A percentile compares a stretch with the other conserved stretches of the same genome.
phyloP scores from a whole-genome alignment of 1,140 invertebrate genomes.

The Aphelinus atriplicis region DNA sequence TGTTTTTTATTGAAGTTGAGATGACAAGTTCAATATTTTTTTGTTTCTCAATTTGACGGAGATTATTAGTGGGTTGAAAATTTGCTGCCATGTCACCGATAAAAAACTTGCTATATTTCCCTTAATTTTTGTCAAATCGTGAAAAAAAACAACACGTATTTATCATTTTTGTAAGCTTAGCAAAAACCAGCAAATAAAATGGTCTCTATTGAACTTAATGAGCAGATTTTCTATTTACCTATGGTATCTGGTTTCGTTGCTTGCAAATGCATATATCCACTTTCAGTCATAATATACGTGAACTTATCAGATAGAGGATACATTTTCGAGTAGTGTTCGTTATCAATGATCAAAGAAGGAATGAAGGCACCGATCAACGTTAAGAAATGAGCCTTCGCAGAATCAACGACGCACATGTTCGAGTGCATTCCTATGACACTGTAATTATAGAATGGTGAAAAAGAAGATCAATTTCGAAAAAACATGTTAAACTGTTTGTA shows the following conservation, averaged over 20 bases:
- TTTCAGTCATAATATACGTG: constrained; percentile 70
- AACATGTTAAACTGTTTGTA: no score
- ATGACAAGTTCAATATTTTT: background rate
- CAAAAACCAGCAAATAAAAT: no score
- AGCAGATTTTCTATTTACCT: constrained; percentile 73
- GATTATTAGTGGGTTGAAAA: no score
- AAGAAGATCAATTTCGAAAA: no score
- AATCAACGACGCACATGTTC: constrained; percentile 70
- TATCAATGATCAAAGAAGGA: constrained; percentile 70
- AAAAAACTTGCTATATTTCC: no score
- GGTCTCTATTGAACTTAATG: no score
- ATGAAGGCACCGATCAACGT: constrained; percentile 67
- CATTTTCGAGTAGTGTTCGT: constrained; percentile 68
- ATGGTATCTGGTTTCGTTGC: constrained; percentile 91
- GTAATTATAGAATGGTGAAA: no score
- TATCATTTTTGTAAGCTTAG: no score
- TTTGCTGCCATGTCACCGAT: no score
- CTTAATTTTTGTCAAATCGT: no score
- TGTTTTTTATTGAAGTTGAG: background rate
- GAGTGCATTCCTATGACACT: constrained; percentile 69
- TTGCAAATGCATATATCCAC: constrained; percentile 86
- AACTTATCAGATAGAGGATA: constrained; percentile 71
- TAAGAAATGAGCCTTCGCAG: constrained; percentile 62
- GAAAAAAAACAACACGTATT: no score
- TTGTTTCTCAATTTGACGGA: no score